Evolutionary conservation across 2,797 vertebrate genomes (phyloP).

Genomic region (Sebastes diaconus): DNA sequence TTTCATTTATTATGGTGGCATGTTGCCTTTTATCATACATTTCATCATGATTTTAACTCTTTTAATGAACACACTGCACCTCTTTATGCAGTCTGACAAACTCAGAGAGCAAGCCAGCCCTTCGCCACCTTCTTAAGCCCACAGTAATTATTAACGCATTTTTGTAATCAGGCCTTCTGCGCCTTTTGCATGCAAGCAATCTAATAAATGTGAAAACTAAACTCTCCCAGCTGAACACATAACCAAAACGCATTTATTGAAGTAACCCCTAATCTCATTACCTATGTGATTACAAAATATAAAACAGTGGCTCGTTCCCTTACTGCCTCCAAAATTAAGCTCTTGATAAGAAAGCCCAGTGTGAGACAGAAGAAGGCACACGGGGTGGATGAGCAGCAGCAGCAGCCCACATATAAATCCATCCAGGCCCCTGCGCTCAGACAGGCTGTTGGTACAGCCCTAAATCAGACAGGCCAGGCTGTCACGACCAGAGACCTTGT

Average conservation of each 20-base stretch:
- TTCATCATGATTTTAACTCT: conserved; percentile 41
- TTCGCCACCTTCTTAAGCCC: conserved; percentile 50
- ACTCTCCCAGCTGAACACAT: conserved; percentile 51
- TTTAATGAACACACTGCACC: conserved; percentile 43
- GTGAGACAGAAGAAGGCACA: conserved; percentile 30
- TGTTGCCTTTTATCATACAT: conserved; percentile 29
- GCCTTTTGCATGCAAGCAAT: conserved; percentile 58
- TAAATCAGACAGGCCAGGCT: conserved; percentile 72
- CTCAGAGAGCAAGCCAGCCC: conserved; percentile 9
- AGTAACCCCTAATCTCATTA: conserved; percentile 60
- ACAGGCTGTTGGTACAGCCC: conserved; percentile 58
- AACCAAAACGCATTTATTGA: conserved; percentile 35
- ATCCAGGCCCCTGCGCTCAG: conserved; percentile 48
- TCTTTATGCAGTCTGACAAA: conserved; percentile 44
- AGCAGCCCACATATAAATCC: conserved; percentile 58
- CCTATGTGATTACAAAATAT: conserved; percentile 43
- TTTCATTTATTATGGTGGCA: conserved; percentile 11
- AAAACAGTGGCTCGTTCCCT: conserved; percentile 31
- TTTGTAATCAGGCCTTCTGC: conserved; percentile 47
- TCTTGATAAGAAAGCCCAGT: conserved; percentile 29
- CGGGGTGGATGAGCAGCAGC: conserved; percentile 28
- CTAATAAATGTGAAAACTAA: conserved; percentile 50
- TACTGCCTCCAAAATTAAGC: conserved; percentile 50
- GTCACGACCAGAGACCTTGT: conserved; percentile 62
- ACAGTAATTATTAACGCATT: conserved; percentile 63